Evolutionary conservation across 2,797 vertebrate genomes (phyloP).

Genomic region (Manis crassicaudata): DNA sequence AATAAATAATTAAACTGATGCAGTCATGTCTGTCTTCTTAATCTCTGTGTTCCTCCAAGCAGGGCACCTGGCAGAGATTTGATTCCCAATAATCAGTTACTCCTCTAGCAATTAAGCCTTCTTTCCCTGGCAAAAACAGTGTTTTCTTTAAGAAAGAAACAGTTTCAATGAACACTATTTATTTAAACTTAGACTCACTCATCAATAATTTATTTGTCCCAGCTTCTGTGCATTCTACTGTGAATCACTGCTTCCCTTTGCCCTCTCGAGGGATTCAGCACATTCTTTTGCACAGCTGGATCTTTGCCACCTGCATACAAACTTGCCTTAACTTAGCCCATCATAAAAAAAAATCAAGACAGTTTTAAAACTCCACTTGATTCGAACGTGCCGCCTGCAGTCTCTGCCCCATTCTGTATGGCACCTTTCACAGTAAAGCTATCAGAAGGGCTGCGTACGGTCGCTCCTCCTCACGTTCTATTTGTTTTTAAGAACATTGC

Average conservation of each 20-base stretch:
- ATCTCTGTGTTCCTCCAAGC: background rate
- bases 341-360: background rate
- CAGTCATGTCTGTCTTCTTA: background rate
- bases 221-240: background rate
- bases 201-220: conserved; percentile 17
- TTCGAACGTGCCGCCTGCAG: background rate
- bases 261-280: background rate
- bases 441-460: background rate
- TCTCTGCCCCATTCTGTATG: background rate
- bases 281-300: background rate
- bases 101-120: background rate
- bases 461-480: background rate
- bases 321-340: background rate
- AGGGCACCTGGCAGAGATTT: background rate
- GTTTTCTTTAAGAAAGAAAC: background rate
- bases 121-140: background rate
- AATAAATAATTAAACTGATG: background rate
- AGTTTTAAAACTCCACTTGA: background rate
- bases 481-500: background rate
- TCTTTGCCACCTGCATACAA: background rate
- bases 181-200: background rate
- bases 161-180: background rate
- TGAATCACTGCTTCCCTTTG: background rate
- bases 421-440: background rate
- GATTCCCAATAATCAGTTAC: background rate